phyloP scores from a whole-genome alignment of 2,888 invertebrate genomes.

The Tiliacea aurago region DNA sequence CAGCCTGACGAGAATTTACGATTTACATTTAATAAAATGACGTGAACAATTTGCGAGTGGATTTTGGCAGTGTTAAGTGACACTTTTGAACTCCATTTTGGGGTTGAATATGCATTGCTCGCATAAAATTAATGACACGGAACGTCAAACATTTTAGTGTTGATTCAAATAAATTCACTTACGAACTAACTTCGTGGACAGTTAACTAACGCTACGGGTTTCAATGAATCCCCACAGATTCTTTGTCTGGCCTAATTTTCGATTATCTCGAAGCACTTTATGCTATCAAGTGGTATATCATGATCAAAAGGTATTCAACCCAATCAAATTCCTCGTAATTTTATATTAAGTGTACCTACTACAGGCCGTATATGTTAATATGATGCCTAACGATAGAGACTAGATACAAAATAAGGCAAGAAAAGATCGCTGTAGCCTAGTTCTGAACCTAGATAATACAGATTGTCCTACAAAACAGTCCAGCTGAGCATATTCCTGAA shows the following conservation, averaged over 20 bases:
- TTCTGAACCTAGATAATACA: not conserved
- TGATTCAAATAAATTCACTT: slow-evolving; percentile 35
- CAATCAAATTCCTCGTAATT: slow-evolving; percentile 3
- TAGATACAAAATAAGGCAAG: not conserved
- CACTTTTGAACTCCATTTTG: slow-evolving; percentile 39
- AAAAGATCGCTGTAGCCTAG: not conserved
- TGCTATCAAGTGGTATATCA: too few relatives aligned
- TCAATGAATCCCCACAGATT: not conserved
- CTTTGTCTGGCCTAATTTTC: not conserved
- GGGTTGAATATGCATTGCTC: slow-evolving; percentile 46
- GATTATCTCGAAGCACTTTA: not conserved
- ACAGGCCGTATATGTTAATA: not conserved
- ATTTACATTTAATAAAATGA: slow-evolving; percentile 74
- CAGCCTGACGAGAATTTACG: slow-evolving; percentile 73
- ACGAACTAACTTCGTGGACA: slow-evolving; percentile 12
- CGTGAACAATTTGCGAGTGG: slow-evolving; percentile 52
- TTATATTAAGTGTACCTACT: not conserved
- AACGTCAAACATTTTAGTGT: slow-evolving; percentile 34
- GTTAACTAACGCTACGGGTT: not conserved
- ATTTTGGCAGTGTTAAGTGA: slow-evolving; percentile 55
- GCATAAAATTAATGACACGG: slow-evolving; percentile 39
- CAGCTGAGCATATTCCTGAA: slow-evolving; percentile 12
- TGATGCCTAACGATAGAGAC: slow-evolving; percentile 1
- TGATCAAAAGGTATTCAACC: slow-evolving; percentile 10
- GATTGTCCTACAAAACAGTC: slow-evolving; percentile 2